Conservation (phyloP, 2,888 invertebrate species). For the Ormia ochracea region DNA sequence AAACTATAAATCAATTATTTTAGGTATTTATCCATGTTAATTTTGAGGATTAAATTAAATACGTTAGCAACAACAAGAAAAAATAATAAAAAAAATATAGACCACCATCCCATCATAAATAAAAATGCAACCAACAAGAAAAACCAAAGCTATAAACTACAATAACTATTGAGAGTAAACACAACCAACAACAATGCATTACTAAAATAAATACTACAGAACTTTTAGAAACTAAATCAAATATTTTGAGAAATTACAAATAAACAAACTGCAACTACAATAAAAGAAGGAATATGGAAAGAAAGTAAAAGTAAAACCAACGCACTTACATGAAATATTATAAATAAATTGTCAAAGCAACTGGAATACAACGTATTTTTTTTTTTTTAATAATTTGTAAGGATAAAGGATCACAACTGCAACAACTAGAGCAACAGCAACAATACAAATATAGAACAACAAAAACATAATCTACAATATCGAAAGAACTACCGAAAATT, state of each 20-base stretch:
- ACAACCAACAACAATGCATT: conserved; percentile 21
- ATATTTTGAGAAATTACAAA: conserved; percentile 27
- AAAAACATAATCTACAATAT: conserved; percentile 12
- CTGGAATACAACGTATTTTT: not conserved
- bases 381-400: conserved; percentile 34
- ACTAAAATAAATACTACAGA: conserved; percentile 22
- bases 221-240: conserved; percentile 33
- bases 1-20: conserved; percentile 66
- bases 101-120: conserved; percentile 60
- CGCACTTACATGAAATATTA: conserved; percentile 20
- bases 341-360: conserved; percentile 37
- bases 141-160: conserved; percentile 64
- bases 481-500: conserved; percentile 42
- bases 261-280: conserved; percentile 28
- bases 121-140: conserved; percentile 39
- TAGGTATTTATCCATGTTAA: conserved; percentile 78
- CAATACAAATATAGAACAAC: conserved; percentile 21
- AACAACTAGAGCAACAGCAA: conserved; percentile 1
- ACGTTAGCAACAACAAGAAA: conserved; percentile 46
- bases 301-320: conserved; percentile 7
- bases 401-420: conserved; percentile 13
- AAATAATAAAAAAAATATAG: not conserved
- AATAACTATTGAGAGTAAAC: conserved; percentile 50
- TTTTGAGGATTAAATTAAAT: conserved; percentile 72
- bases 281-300: not conserved